Percentiles rank a stretch among this genome's conserved stretches.
Conservation (phyloP, 2,797 vertebrate genomes). For the Sebastolobus altivelis region DNA sequence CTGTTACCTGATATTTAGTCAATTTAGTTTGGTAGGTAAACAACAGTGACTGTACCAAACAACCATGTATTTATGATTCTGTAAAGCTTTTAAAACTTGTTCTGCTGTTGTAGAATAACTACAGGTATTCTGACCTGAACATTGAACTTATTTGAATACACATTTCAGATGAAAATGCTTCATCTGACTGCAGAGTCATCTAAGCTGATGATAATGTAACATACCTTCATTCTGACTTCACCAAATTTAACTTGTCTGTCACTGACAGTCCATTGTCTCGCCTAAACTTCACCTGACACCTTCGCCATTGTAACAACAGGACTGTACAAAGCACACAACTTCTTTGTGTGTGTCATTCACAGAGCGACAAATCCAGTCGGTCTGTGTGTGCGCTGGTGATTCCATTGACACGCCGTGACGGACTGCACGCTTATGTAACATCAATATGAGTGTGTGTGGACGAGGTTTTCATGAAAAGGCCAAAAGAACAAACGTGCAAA, state of each 20-base stretch:
- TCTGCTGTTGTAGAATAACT: not conserved
- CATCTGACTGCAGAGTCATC: not conserved
- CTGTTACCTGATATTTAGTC: not conserved
- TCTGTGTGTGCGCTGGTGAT: constrained; percentile 61
- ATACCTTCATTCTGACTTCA: not conserved
- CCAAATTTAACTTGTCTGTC: not conserved
- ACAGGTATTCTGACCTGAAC: not conserved
- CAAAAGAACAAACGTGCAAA: constrained; percentile 60
- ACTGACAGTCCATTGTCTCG: not conserved
- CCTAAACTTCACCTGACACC: constrained; percentile 11
- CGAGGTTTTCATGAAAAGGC: constrained; percentile 42
- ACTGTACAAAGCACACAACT: constrained; percentile 2
- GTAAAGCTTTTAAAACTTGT: not conserved
- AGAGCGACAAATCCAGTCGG: constrained; percentile 56
- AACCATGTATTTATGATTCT: not conserved
- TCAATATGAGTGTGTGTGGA: constrained; percentile 16
- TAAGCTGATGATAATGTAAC: not conserved
- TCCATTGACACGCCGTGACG: constrained; percentile 63
- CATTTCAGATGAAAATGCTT: not conserved
- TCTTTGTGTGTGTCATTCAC: constrained; percentile 34
- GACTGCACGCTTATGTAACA: constrained; percentile 68
- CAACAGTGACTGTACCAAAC: no score
- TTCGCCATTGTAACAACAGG: constrained; percentile 5
- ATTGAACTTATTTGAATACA: no score
- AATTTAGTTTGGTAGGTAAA: no score